Evolutionary conservation across 2,113 vertebrate genomes (phyloP), one percentile per base, ranked within the genome.

Genomic region (Psephotus haematonotus): DNA sequence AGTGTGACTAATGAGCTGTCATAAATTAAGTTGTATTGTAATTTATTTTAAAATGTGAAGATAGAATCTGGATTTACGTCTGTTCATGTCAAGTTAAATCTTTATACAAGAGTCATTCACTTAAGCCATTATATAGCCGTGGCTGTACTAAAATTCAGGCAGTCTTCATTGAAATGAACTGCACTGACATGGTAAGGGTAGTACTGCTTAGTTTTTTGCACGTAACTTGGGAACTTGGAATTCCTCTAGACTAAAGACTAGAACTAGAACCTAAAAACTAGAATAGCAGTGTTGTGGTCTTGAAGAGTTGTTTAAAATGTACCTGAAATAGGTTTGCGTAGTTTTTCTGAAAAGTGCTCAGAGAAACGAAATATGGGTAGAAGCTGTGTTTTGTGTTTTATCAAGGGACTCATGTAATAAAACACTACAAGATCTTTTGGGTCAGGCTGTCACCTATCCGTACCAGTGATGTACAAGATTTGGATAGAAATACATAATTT

Each of bases 1-100:
- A 55, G 4, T 64, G 20, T 46, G 47, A 92, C 77, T 77, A 50
- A 65, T 59, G 47, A 57, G 44, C 49, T 88, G 49, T 63, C 24
- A 29, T 67, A 65, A 82, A 39, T 4, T 0, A 71, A 84, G 53
- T 70, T 0, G 0, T 46, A 31, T 50, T 57, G 24, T 65, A 33
- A 41, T 60, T 59, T 74, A 37, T 60, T 70, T 94, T 49, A 64
- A 71, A 75, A 68, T 63, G 13, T 20, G 31, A 75, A 67, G 24
- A 29, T 67, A 49, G 17, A 63, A 59, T 67, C 12, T 86, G 24
- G 5, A 57, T 78, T 91, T 84, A 22, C 33, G 4, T 63, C 65
- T 84, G 10, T 55, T 86, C 12, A 7, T 47, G 19, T 49, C 18
- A 70, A 70, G 19, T 70, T 69, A 60, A 72, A 52, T 68, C 16